Evolutionary conservation across 2,113 vertebrate species (phyloP).

Genomic region (Cynoglossus semilaevis): DNA sequence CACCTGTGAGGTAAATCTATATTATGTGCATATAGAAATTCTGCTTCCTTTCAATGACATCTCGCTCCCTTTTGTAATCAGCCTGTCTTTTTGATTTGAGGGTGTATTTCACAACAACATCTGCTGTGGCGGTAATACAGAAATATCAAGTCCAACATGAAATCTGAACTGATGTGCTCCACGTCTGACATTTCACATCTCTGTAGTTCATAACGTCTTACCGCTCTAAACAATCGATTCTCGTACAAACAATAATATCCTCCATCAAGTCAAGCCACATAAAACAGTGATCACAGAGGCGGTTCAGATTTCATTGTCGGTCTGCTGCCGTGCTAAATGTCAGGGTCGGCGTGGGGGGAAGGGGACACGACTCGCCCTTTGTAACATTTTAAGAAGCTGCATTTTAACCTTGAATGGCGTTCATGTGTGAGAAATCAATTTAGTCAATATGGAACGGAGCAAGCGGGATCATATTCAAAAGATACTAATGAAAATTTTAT

Average conservation of each 20-base stretch:
- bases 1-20: no score
- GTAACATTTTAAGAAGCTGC: constrained; percentile 32
- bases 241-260: constrained; percentile 35
- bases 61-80: no score
- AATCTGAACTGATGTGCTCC: constrained; percentile 12
- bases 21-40: no score
- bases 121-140: no score
- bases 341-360: constrained; percentile 36
- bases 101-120: constrained; percentile 3
- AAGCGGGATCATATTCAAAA: constrained; percentile 50
- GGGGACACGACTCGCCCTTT: constrained; percentile 12
- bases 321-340: constrained; percentile 49
- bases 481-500: constrained; percentile 63
- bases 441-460: constrained; percentile 38
- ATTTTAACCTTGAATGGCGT: constrained; percentile 50
- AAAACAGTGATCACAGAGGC: constrained; percentile 32
- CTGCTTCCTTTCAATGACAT: no score
- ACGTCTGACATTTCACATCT: constrained; percentile 22
- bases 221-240: constrained; percentile 39
- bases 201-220: constrained; percentile 40
- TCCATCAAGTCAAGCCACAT: constrained; percentile 18
- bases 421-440: constrained; percentile 58
- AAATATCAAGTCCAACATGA: constrained; percentile 14
- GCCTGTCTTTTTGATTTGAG: no score
- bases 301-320: constrained; percentile 9